Evolutionary conservation across 2,888 invertebrate species (phyloP), one percentile per base, ranked within the genome.

Genomic region (Conus canariensis): DNA sequence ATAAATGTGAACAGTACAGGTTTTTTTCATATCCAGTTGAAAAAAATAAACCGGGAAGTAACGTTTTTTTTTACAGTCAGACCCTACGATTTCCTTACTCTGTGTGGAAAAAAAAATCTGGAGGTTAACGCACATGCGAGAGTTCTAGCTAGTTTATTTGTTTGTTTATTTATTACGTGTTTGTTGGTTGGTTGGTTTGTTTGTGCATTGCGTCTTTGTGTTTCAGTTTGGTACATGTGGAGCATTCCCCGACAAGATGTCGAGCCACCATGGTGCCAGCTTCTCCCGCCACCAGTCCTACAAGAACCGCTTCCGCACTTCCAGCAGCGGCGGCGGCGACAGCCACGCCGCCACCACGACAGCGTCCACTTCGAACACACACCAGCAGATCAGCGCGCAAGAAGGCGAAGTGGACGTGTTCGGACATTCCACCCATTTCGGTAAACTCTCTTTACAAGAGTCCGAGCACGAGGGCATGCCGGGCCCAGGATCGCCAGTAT

Each of bases 271-370:
- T 0, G 77, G 88, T 22, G 58, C 77, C 67, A 77, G 80, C 45
- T 45, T 89, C 12, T 30, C 67, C 82, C 82, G 87, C 5, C 90
- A 90, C 58, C 85, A 88, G 9, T 90, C 90, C 64, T 91, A 91
- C 87, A 58, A 91, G 88, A 91, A 91, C 90, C 85, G 91, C 56
- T 91, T 89, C 85, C 87, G 89, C 60, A 74, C 89, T 19, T 89
- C 90, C 77, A 88, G 85, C 56, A 86, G 86, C 56, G 86, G n/a
- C 70, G 67, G 74, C 12, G 87, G 45, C 87, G 25, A 87, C 74
- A 19, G 9, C 59, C 85, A 8, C 58, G 25, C 58, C 82, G 7
- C 83, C 8, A 58, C 85, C 16, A 74, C 60, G 67, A 45, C 56
- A 77, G n/a, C 30, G 67, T 59, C 19, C 80, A 9, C 25, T 22